Conservation (phyloP, 2,113 vertebrate species). For the Austrofundulus limnaeus region DNA sequence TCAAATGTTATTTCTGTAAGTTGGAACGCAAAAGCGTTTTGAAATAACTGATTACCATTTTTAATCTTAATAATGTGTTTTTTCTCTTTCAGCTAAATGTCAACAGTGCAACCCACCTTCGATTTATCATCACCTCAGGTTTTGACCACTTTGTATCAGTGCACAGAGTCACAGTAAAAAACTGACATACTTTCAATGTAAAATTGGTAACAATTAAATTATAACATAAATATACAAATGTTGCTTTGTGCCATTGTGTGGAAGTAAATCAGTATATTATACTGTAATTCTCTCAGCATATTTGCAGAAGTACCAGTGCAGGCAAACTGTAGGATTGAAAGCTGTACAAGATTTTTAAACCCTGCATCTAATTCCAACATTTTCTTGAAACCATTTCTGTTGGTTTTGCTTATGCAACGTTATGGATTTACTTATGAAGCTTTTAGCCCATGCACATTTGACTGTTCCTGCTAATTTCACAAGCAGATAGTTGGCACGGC, state of each 20-base stretch:
- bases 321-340: constrained; percentile 5
- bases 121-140: constrained; percentile 88
- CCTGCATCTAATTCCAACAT: constrained; percentile 16
- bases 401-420: constrained; percentile 24
- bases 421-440: constrained; percentile 25
- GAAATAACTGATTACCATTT: neutral
- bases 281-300: constrained; percentile 3
- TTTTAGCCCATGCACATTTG: constrained; percentile 32
- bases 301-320: constrained; percentile 17
- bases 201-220: constrained; percentile 18
- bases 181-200: constrained; percentile 36
- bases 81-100: constrained; percentile 81
- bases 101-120: constrained; percentile 83
- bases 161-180: constrained; percentile 85
- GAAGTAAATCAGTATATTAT: neutral
- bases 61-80: neutral
- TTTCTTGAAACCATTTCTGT: constrained; percentile 8
- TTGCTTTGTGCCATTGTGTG: constrained; percentile 1
- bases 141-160: constrained; percentile 93
- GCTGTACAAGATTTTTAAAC: constrained; percentile 12
- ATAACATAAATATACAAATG: neutral
- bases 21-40: constrained; percentile 21
- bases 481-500: constrained; percentile 51
- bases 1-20: constrained; percentile 88
- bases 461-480: constrained; percentile 55